Evolutionary conservation across 1,140 invertebrate species (phyloP).

Genomic region (Rhyacophila brunnea): DNA sequence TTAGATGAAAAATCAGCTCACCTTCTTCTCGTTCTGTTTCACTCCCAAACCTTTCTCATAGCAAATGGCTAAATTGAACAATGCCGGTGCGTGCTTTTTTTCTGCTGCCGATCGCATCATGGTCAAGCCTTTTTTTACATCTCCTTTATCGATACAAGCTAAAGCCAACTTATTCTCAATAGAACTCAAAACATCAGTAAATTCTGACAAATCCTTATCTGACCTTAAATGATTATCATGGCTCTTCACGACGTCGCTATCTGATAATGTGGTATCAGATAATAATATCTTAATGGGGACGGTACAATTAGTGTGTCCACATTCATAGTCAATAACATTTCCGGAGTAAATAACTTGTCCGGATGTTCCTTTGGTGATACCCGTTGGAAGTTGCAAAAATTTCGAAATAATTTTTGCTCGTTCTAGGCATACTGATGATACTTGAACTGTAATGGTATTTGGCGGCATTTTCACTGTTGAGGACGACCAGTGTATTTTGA

Average conservation of each 20-base stretch:
- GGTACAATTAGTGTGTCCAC: background rate
- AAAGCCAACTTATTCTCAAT: slow-evolving; percentile 52
- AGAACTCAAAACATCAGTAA: slow-evolving; percentile 49
- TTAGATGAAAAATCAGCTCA: no score
- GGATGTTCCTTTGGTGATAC: background rate
- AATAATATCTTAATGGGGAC: no score
- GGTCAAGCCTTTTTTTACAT: slow-evolving; percentile 48
- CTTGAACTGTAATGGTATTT: no score
- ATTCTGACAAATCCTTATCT: slow-evolving; percentile 38
- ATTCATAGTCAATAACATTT: background rate
- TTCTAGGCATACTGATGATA: no score
- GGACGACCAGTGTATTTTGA: no score
- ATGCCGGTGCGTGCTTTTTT: slow-evolving; percentile 56
- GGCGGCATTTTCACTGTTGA: no score
- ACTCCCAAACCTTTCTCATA: slow-evolving; percentile 63
- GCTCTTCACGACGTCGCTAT: slow-evolving; percentile 4
- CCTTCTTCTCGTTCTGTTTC: slow-evolving; percentile 54
- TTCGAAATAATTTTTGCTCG: no score
- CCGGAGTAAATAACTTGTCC: background rate
- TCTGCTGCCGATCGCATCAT: slow-evolving; percentile 54
- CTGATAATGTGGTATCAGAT: slow-evolving; percentile 6
- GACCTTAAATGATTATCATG: background rate
- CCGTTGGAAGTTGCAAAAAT: slow-evolving; percentile 3
- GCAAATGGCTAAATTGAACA: slow-evolving; percentile 63
- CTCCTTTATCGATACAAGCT: slow-evolving; percentile 50